phyloP scores from a whole-genome alignment of 2,797 vertebrate genomes.

The Lepus townsendii region DNA sequence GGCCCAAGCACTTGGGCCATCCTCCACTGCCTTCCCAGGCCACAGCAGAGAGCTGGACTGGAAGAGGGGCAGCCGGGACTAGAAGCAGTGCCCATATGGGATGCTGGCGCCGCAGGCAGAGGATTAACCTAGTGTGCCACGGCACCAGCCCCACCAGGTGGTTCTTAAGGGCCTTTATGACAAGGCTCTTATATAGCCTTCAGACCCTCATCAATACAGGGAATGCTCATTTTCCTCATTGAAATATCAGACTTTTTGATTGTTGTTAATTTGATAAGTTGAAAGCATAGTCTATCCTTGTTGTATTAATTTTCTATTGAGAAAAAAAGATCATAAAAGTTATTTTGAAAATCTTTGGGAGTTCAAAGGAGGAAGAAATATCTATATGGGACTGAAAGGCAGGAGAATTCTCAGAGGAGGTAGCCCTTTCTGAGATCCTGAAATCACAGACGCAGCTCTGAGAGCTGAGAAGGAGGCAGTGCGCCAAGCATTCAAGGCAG shows the following conservation, averaged over 20 bases:
- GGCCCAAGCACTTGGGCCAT: too few species aligned
- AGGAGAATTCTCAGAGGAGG: not conserved
- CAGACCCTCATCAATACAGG: not conserved
- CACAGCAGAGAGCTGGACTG: too few species aligned
- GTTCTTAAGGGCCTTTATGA: too few species aligned
- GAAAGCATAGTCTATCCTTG: not conserved
- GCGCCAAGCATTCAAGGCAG: not conserved
- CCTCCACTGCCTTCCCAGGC: too few species aligned
- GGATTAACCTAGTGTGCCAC: too few species aligned
- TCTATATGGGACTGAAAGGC: not conserved
- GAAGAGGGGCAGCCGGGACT: too few species aligned
- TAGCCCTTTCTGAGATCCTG: not conserved
- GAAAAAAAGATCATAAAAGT: conserved; percentile 27
- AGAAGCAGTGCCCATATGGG: too few species aligned
- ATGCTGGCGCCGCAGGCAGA: too few species aligned
- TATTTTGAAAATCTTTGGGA: not conserved
- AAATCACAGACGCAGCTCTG: not conserved
- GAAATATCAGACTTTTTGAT: conserved; percentile 6
- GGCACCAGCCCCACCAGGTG: too few species aligned
- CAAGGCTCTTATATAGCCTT: not conserved
- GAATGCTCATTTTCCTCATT: not conserved
- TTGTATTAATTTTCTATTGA: conserved; percentile 39
- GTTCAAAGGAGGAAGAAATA: not conserved
- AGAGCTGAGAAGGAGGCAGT: not conserved
- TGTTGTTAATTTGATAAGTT: not conserved